Conservation (phyloP, 2,797 vertebrate species). For the Psittacula derbiana region DNA sequence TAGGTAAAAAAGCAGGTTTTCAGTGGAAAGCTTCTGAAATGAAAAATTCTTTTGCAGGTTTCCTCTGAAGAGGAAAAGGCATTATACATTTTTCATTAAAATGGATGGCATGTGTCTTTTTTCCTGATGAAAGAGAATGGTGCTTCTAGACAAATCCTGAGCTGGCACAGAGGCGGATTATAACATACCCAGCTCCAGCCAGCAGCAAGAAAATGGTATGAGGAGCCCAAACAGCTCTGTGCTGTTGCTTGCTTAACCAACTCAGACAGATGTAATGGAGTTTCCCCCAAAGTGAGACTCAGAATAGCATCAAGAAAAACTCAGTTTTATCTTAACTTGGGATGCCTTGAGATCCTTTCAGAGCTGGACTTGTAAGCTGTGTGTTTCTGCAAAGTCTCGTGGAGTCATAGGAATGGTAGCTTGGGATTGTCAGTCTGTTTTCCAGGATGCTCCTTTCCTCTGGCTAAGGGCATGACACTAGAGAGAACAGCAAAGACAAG, state of each 20-base stretch:
- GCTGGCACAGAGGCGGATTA: background rate
- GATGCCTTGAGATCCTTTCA: background rate
- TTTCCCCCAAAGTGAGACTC: background rate
- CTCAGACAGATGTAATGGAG: background rate
- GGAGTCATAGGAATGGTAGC: background rate
- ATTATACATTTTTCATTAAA: background rate
- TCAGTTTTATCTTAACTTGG: background rate
- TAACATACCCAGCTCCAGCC: background rate
- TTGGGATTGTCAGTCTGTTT: background rate
- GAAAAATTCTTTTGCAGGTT: background rate
- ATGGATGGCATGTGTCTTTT: background rate
- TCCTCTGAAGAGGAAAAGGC: background rate
- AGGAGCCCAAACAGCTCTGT: background rate
- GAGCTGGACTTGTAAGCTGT: background rate
- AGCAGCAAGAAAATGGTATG: background rate
- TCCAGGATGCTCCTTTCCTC: background rate
- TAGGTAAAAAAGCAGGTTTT: background rate
- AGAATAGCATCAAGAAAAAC: background rate
- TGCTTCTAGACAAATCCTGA: background rate
- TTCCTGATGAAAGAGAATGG: background rate
- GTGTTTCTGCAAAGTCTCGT: fast-evolving
- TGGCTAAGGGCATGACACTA: background rate
- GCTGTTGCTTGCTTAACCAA: background rate
- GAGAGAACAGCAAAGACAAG: background rate
- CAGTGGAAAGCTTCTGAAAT: background rate